Conservation (phyloP, 1,140 invertebrate species). For the Stenopsyche tienmushanensis region DNA sequence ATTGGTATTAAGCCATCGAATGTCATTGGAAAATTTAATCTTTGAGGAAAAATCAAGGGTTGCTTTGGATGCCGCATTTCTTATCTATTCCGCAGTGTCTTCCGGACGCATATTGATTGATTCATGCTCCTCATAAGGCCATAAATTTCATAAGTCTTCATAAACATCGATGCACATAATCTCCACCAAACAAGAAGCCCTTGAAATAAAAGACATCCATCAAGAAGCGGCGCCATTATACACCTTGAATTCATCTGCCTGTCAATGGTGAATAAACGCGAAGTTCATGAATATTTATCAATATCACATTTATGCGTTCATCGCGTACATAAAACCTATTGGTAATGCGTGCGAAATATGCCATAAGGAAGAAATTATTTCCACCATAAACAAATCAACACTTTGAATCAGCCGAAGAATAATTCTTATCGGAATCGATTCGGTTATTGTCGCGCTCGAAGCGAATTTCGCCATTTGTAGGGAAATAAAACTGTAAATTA, state of each 20-base stretch:
- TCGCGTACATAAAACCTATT: not conserved
- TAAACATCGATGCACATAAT: not conserved
- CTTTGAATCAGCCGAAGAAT: not conserved
- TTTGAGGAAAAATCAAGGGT: not conserved
- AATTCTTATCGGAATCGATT: too few relatives aligned
- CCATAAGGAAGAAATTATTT: not conserved
- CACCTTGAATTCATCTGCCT: too few relatives aligned
- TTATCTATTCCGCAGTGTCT: not conserved
- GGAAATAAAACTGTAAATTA: too few relatives aligned
- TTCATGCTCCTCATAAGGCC: not conserved
- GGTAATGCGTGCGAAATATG: not conserved
- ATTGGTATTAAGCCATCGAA: too few relatives aligned
- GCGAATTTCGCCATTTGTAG: too few relatives aligned
- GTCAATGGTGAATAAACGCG: conserved; percentile 9
- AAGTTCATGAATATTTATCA: conserved; percentile 13
- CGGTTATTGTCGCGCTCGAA: too few relatives aligned
- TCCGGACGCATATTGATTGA: not conserved
- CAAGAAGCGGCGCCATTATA: conserved; percentile 11
- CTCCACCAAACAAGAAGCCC: not conserved
- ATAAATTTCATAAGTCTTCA: not conserved
- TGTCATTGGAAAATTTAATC: not conserved
- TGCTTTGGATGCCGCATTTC: not conserved
- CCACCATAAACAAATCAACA: not conserved
- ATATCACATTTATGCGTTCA: conserved; percentile 2
- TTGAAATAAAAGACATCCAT: conserved; percentile 16